Conservation (phyloP, 2,888 invertebrate genomes). For the Caenorhabditis wallacei region DNA sequence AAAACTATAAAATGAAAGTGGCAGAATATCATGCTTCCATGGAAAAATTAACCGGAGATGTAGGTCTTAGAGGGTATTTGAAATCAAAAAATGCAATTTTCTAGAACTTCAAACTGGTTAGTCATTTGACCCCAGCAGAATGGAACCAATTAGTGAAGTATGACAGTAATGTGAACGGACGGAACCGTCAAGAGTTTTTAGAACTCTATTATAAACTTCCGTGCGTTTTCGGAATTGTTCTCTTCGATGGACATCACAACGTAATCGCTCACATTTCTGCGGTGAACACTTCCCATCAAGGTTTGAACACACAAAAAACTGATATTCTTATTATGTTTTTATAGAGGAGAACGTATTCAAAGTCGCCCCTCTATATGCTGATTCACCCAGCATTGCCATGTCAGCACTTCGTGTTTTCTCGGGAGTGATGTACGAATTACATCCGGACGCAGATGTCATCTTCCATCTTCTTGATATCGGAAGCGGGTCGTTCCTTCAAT, state of each 20-base stretch:
- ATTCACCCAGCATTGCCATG: conserved; percentile 49
- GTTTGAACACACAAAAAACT: not conserved
- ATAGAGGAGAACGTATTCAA: conserved; percentile 57
- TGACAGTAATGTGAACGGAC: conserved; percentile 55
- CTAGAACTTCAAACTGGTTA: conserved; percentile 54
- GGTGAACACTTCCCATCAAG: conserved; percentile 38
- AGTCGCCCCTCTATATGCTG: conserved; percentile 61
- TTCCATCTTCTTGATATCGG: conserved; percentile 57
- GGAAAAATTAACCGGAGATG: conserved; percentile 40
- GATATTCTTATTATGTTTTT: conserved; percentile 8
- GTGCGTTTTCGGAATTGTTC: conserved; percentile 52
- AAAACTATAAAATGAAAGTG: conserved; percentile 51
- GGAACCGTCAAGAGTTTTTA: conserved; percentile 43
- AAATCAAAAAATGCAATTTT: too few species aligned
- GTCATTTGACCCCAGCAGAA: conserved; percentile 47
- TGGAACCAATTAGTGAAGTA: conserved; percentile 46
- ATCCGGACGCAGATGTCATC: conserved; percentile 48
- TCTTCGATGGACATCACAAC: conserved; percentile 55
- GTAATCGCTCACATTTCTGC: conserved; percentile 65
- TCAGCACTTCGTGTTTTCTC: conserved; percentile 54
- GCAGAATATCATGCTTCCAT: conserved; percentile 38
- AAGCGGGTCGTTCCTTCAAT: conserved; percentile 52
- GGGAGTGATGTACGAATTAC: conserved; percentile 45
- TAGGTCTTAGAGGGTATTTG: not conserved
- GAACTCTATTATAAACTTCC: conserved; percentile 62